Evolutionary conservation across 2,113 vertebrate genomes (phyloP).

Genomic region (Microcebus griseorufus): DNA sequence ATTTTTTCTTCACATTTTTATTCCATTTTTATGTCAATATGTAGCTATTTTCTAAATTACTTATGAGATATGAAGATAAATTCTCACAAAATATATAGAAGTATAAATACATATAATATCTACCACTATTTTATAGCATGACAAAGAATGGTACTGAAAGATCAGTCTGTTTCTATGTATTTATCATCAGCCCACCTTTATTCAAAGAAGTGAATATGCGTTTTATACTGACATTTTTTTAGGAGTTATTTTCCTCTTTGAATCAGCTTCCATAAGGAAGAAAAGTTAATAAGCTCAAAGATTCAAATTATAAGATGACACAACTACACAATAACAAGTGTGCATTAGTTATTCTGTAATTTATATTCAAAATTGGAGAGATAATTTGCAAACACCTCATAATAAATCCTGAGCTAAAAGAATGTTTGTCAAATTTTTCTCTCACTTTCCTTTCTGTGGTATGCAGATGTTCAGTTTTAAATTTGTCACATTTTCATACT

Average conservation of each 20-base stretch:
- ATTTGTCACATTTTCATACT: slow-evolving; percentile 52
- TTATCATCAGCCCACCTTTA: background rate
- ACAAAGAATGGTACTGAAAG: background rate
- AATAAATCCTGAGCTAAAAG: slow-evolving; percentile 58
- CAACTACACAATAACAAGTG: background rate
- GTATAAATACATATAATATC: background rate
- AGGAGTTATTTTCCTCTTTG: slow-evolving; percentile 23
- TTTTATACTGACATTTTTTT: background rate
- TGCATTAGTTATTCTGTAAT: slow-evolving; percentile 61
- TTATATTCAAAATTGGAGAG: slow-evolving; percentile 60
- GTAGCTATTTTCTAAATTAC: slow-evolving; percentile 25
- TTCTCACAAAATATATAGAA: background rate
- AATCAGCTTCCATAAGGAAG: slow-evolving; percentile 17
- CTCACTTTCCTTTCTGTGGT: slow-evolving; percentile 35
- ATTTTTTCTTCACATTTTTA: slow-evolving; percentile 29
- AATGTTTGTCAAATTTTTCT: slow-evolving; percentile 51
- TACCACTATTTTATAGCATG: background rate
- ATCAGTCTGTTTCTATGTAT: background rate
- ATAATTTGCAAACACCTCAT: slow-evolving; percentile 66
- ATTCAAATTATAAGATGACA: slow-evolving; percentile 57
- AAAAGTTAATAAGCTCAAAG: slow-evolving; percentile 47
- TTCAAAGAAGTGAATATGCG: background rate
- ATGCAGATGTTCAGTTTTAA: slow-evolving; percentile 64
- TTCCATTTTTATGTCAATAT: slow-evolving; percentile 32
- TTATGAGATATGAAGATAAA: background rate